Conservation (phyloP, 2,113 vertebrate species). For the Emydocephalus ijimae region DNA sequence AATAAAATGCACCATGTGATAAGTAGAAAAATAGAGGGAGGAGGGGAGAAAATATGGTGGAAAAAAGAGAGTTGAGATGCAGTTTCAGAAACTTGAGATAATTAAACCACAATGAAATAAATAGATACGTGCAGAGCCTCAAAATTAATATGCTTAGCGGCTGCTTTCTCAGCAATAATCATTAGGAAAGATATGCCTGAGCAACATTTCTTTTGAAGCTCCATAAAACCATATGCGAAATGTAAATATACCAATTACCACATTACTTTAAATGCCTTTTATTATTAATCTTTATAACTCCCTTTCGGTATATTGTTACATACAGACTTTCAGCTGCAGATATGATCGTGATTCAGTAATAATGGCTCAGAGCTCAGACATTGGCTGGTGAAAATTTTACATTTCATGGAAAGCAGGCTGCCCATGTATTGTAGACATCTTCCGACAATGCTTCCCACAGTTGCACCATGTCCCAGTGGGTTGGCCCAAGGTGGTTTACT, state of each 20-base stretch:
- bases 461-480: background rate
- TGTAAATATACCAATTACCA: slow-evolving; percentile 7
- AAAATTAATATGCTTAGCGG: background rate
- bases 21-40: background rate
- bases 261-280: background rate
- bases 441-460: background rate
- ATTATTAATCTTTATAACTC: background rate
- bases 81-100: background rate
- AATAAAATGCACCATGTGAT: background rate
- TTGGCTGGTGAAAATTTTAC: background rate
- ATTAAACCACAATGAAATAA: background rate
- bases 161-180: background rate
- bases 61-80: background rate
- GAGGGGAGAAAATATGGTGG: background rate
- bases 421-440: background rate
- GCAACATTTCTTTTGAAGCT: slow-evolving; percentile 4
- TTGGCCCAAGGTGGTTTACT: background rate
- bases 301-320: background rate
- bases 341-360: background rate
- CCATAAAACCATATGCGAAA: background rate
- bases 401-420: background rate
- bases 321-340: background rate
- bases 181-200: slow-evolving; percentile 3
- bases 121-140: background rate
- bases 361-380: background rate